Percentiles rank a stretch among this genome's conserved stretches.
These are phyloP conservation scores for Trachelus troglodyta DNA, from an alignment of 2,888 invertebrate genomes.

Conservation along the genomic window DNA sequence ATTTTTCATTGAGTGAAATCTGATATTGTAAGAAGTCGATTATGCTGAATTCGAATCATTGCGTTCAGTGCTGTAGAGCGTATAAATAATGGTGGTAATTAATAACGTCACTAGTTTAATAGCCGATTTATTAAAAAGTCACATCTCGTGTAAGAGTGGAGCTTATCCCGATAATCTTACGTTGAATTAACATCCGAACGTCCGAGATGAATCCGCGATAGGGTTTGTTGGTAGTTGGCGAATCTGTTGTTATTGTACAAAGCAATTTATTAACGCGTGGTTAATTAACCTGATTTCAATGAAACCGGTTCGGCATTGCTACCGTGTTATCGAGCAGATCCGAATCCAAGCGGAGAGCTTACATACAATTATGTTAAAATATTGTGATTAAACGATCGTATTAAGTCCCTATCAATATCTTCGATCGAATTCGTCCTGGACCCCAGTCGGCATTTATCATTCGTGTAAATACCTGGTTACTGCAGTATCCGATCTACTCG, in stretches of 20 bases:
- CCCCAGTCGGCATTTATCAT: not conserved
- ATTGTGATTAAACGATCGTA: constrained; percentile 42
- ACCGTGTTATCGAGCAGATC: constrained; percentile 17
- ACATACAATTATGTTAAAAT: constrained; percentile 51
- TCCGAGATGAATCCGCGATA: not conserved
- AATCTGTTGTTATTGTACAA: constrained; percentile 6
- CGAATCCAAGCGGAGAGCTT: constrained; percentile 23
- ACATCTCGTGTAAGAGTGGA: not conserved
- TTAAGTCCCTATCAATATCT: constrained; percentile 16
- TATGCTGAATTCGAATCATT: not conserved
- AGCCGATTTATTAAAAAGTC: constrained; percentile 4
- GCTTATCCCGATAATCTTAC: not conserved
- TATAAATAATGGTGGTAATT: constrained; percentile 51
- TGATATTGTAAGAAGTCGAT: not conserved
- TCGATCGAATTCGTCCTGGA: not conserved
- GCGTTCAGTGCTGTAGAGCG: not conserved
- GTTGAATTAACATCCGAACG: not conserved
- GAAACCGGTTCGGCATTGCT: constrained; percentile 51
- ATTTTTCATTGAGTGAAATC: not conserved
- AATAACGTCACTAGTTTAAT: constrained; percentile 55
- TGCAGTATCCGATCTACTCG: not conserved
- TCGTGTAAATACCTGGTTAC: not conserved
- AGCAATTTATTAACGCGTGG: constrained; percentile 51
- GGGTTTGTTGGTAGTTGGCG: not conserved
- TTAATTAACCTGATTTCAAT: constrained; percentile 56